Base-by-base conservation (phyloP, 2,888 invertebrate species). In the Hirtodrosophila trivittata region DNA sequence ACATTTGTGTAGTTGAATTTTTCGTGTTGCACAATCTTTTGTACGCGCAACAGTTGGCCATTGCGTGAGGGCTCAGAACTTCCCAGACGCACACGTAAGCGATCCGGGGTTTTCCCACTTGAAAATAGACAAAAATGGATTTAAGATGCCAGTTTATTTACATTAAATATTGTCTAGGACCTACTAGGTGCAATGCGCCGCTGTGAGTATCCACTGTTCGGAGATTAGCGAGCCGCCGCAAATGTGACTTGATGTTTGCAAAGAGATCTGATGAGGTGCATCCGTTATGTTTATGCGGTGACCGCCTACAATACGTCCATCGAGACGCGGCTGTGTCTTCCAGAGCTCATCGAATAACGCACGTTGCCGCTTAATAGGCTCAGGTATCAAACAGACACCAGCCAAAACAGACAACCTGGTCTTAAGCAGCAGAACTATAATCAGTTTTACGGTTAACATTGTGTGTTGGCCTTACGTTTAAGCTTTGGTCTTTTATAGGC, bases 1-100 rank as follows among this genome's bases (percentile, higher is more conserved):
- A 92, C 92, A 47, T 89, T 91, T 9, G 90, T 89, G 66, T 92
- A 94, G 8, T 91, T 89, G 74, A 93, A 94, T 6, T 91, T 87
- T 9, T 92, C 91, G 66, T 94, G 93, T 54, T 91, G 91, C 1
- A 91, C 76, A 5, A 93, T 82, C 41, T 91, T 90, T 0, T 90
- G 90, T 0, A 94, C 91, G 8, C 91, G 89, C 4, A 93, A 88
- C 0, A 93, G 2, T 26, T 89, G 71, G 0, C 94, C 94, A 0
- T 92, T 93, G 0, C 75, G 38, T 0, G 89, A 81, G 12, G 88
- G 90, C 30, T 90, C 91, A 0, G 92, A 91, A 3, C 93, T 92
- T 1, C 94, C 94, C 7, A 92, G 91, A 0, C 93, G 92, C 0
- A 94, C 87, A 30, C 75, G 85, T 1, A 90, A 39, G 0, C 68